Evolutionary conservation across 2,113 vertebrate genomes (phyloP), one percentile per base, ranked within the genome.

Genomic region (Theropithecus gelada): DNA sequence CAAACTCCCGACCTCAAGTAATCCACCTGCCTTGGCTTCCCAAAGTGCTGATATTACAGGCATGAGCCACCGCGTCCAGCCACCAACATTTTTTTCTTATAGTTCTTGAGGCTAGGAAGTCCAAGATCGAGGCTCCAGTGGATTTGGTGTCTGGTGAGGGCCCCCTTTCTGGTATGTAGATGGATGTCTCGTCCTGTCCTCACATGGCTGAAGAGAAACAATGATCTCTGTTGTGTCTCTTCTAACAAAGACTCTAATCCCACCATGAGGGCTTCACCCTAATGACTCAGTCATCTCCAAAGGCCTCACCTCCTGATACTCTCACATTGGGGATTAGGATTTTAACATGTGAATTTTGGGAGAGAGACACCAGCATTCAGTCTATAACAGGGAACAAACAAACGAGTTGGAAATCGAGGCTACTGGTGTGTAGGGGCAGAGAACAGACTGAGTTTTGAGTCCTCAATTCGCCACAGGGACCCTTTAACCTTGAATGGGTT

Each of bases 381-480:
- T 16, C 2, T 17, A 2, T 50, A 5, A 61, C 8, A 90, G 14
- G 20, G 35, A 14, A 48, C 55, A 22, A 12, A 3, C 35, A 35
- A 38, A 78, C 27, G 9, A 40, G 72, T 12, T 17, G 32, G 9
- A 22, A 78, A 6, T 3, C 0, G 10, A 81, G 88, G 32, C 13
- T 48, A 3, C 43, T 22, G 35, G 16, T 14, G 32, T 10, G 52
- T 1, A 7, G 79, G 50, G 32, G 9, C 50, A 57, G 73, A 79
- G 35, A 30, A n/a, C 0, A 22, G 55, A 38, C 66, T 0, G 68
- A 43, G 38, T 57, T 27, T 43, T 32, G 55, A 38, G 32, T 40
- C 45, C 14, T 82, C 0, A 0, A 14, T 17, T 50, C 11, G 22
- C 14, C 8, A 8, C 35, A 22, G 20, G 1, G 9, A 14, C 22